Evolutionary conservation across 2,888 invertebrate species (phyloP).

Genomic region (Epistrophe grossulariae): DNA sequence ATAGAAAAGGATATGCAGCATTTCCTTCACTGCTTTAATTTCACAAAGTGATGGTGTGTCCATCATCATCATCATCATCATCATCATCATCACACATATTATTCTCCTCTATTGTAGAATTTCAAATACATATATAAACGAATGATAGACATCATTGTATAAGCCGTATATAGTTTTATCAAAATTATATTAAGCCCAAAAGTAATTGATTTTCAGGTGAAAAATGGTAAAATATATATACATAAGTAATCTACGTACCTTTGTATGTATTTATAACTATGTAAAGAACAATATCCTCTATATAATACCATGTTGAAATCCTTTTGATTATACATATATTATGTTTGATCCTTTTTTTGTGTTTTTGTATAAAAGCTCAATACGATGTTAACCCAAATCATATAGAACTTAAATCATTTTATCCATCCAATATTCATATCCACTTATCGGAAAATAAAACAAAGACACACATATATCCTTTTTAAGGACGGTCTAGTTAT

Average conservation of each 20-base stretch:
- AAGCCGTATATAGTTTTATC: background rate
- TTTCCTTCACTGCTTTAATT: conserved; percentile 2
- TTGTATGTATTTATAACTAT: background rate
- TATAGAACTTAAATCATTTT: conserved; percentile 43
- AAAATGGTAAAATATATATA: background rate
- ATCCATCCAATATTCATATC: conserved; percentile 49
- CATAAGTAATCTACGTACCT: too few species aligned
- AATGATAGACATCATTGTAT: conserved; percentile 15
- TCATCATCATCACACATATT: background rate
- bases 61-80: conserved; percentile 6
- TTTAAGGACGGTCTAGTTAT: background rate
- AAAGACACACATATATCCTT: background rate
- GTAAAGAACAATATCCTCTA: background rate
- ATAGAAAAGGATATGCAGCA: conserved; percentile 11
- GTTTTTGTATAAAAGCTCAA: background rate
- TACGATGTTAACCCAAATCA: conserved; percentile 23
- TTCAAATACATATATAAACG: conserved; percentile 1
- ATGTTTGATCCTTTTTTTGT: background rate
- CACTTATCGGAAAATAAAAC: conserved; percentile 52
- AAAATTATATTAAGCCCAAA: conserved; percentile 20
- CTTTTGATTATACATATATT: background rate
- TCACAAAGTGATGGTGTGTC: conserved; percentile 15
- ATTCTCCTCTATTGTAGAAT: background rate
- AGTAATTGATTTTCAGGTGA: conserved; percentile 18
- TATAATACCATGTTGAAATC: background rate